A percentile compares a stretch with the other conserved stretches of the same genome.
Evolutionary conservation across 2,888 invertebrate genomes (phyloP).

Genomic region (Plusia festucae): DNA sequence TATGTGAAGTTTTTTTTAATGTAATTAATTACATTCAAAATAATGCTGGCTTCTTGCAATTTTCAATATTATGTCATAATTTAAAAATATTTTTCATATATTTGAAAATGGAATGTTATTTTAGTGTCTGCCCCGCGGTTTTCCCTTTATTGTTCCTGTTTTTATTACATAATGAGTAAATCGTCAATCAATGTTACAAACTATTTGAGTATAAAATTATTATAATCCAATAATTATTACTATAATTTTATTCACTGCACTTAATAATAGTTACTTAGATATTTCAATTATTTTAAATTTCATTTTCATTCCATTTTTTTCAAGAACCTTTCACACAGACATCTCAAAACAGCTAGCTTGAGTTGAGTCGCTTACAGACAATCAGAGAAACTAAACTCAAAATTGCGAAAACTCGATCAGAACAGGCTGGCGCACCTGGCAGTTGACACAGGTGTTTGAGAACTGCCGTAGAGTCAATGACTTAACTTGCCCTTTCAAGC

Average conservation of each 20-base stretch:
- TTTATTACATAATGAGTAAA: too few relatives aligned
- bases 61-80: neutral
- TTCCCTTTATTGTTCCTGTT: too few relatives aligned
- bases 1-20: slow-evolving; percentile 3
- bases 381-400: slow-evolving; percentile 6
- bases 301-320: too few relatives aligned
- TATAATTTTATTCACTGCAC: too few relatives aligned
- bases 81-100: neutral
- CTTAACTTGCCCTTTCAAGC: neutral
- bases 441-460: slow-evolving; percentile 1
- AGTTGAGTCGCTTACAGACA: neutral
- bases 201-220: too few relatives aligned
- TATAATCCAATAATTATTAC: too few relatives aligned
- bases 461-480: slow-evolving; percentile 6
- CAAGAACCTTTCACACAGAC: neutral
- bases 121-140: too few relatives aligned
- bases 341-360: neutral
- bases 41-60: neutral
- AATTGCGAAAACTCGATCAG: slow-evolving; percentile 9
- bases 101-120: too few relatives aligned
- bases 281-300: too few relatives aligned
- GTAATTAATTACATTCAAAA: neutral
- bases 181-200: too few relatives aligned
- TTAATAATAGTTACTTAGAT: too few relatives aligned
- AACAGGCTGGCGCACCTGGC: slow-evolving; percentile 5